Base-by-base conservation (phyloP, 2,888 invertebrate species). In the Congeria kusceri region DNA sequence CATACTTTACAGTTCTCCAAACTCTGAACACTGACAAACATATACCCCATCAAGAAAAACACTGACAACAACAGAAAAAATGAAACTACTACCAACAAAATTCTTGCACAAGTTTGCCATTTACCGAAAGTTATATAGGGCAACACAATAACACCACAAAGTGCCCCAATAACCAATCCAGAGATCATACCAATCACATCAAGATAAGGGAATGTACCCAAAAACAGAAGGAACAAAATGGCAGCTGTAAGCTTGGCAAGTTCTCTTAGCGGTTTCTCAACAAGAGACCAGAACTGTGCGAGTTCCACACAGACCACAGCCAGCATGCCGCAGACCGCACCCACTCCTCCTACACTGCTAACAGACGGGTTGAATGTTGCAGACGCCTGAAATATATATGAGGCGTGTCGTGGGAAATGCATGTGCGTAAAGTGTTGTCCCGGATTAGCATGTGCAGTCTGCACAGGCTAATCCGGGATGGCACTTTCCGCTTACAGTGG, bases 51-150 rank as follows among this genome's bases (percentile, higher is more conserved):
- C 1, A 86, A 20, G 49, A 79, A 81, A 23, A 76, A 77, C 15
- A 77, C 28, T 7, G 73, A 9, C n/a, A 85, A 47, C 32, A 88
- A 58, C 15, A 83, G 11, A 2, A 77, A 73, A 29, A 80, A 59
- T 9, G 83, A 73, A n/a, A 80, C 20, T 9, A 73, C 58, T 7
- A 88, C 62, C 0, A 89, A 73, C 4, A 85, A 25, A 7, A 83
- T n/a, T 28, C 88, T 77, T 13, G 77, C 67, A 20, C 65, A 58
- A 7, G 69, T 65, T n/a, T 86, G 77, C 71, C 86, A 81, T 27
- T 71, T 76, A 7, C 87, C 86, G 53, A 89, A 88, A 4, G 89
- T 87, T n/a, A 91, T 84, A 75, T 88, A 90, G 0, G 91, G 91
- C 32, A 91, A 71, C 23, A 91, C 58, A 13, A 88, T 59, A n/a